Evolutionary conservation across 2,113 vertebrate genomes (phyloP).

Genomic region (Elanoides forficatus): DNA sequence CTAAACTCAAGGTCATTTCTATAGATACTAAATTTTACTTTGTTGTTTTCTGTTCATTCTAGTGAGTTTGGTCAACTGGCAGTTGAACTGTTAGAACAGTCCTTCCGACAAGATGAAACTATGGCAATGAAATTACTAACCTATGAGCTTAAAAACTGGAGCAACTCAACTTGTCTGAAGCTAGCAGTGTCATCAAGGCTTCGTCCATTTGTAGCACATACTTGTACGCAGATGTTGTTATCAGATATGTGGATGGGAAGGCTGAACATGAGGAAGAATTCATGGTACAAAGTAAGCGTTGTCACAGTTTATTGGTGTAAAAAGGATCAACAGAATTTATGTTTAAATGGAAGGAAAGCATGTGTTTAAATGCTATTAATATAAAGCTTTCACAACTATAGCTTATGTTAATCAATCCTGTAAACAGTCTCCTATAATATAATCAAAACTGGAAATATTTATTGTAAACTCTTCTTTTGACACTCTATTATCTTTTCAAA

Average conservation of each 20-base stretch:
- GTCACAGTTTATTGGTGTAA: not conserved
- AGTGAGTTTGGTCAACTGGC: slow-evolving; percentile 96
- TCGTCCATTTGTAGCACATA: slow-evolving; percentile 94
- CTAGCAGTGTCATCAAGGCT: slow-evolving; percentile 94
- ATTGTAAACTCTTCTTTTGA: slow-evolving; percentile 63
- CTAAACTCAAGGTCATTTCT: not conserved
- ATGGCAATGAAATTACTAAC: slow-evolving; percentile 99
- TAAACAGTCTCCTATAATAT: slow-evolving; percentile 12
- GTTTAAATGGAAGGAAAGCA: not conserved
- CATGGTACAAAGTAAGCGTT: slow-evolving; percentile 96
- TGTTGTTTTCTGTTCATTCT: not conserved
- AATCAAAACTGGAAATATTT: slow-evolving; percentile 34
- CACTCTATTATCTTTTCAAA: slow-evolving; percentile 70
- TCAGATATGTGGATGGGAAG: slow-evolving; percentile 99
- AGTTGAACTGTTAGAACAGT: slow-evolving; percentile 94
- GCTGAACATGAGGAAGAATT: slow-evolving; percentile 99
- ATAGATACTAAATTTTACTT: not conserved
- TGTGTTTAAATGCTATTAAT: not conserved
- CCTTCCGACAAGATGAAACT: slow-evolving; percentile 96
- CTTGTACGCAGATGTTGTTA: slow-evolving; percentile 95
- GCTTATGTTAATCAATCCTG: slow-evolving; percentile 34
- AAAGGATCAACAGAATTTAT: not conserved
- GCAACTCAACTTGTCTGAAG: slow-evolving; percentile 97
- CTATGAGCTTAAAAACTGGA: slow-evolving; percentile 98
- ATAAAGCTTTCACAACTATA: not conserved